Conservation (phyloP, 2,113 vertebrate species). For the Trachemys scripta region DNA sequence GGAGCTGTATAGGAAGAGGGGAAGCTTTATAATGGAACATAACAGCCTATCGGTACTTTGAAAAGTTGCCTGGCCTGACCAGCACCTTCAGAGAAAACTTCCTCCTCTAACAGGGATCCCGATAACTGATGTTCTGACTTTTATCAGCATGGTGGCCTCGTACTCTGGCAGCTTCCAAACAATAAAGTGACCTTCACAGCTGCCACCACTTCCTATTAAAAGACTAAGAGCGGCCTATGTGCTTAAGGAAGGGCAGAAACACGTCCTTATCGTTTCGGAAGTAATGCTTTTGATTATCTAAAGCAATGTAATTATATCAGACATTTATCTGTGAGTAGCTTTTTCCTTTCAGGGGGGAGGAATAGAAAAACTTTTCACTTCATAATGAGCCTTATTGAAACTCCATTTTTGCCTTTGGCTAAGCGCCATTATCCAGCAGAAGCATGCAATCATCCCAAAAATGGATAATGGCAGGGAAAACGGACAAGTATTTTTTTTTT, state of each 20-base stretch:
- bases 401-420: constrained; percentile 80
- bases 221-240: constrained; percentile 64
- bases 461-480: constrained; percentile 89
- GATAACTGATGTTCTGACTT: constrained; percentile 65
- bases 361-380: constrained; percentile 79
- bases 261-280: constrained; percentile 80
- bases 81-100: constrained; percentile 38
- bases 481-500: constrained; percentile 81
- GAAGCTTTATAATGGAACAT: background rate
- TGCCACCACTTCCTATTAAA: constrained; percentile 74
- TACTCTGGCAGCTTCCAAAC: constrained; percentile 60
- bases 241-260: constrained; percentile 76
- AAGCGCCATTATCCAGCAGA: constrained; percentile 90
- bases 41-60: constrained; percentile 28
- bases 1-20: background rate
- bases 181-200: constrained; percentile 79
- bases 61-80: constrained; percentile 47
- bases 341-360: constrained; percentile 81
- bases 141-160: constrained; percentile 68
- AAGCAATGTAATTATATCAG: constrained; percentile 77
- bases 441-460: constrained; percentile 92
- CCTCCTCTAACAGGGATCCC: constrained; percentile 22
- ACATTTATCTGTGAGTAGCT: constrained; percentile 81
- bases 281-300: constrained; percentile 76
- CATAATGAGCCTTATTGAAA: constrained; percentile 83